phyloP scores from a whole-genome alignment of 2,797 vertebrate genomes.

The Arnoldichthys spilopterus region DNA sequence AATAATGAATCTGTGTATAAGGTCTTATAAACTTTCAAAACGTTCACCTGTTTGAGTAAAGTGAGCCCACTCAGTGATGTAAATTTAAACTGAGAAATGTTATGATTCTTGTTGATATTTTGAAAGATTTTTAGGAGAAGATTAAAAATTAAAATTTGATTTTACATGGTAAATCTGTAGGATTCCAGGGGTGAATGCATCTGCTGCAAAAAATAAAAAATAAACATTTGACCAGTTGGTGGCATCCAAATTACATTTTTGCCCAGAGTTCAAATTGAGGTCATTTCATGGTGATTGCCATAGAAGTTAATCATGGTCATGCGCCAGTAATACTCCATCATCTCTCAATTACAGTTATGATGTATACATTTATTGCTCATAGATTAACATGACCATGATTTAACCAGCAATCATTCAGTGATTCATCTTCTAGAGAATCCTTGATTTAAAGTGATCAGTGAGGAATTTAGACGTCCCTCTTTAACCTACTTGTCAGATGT shows the following conservation, averaged over 20 bases:
- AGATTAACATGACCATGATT: no score
- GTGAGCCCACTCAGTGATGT: no score
- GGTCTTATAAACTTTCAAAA: no score
- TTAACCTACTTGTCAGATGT: slow-evolving; percentile 29
- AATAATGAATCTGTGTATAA: not conserved
- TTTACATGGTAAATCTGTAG: not conserved
- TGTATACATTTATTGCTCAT: no score
- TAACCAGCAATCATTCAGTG: not conserved
- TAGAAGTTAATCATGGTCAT: not conserved
- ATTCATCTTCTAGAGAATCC: slow-evolving; percentile 23
- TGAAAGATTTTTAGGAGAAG: no score
- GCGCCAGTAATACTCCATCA: not conserved
- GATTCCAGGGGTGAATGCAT: not conserved
- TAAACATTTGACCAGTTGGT: slow-evolving; percentile 17
- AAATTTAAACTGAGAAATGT: no score
- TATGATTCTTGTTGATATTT: no score
- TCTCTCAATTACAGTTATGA: not conserved
- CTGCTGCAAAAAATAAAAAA: no score
- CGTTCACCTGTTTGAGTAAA: no score
- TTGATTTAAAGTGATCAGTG: slow-evolving; percentile 39
- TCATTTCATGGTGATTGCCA: not conserved
- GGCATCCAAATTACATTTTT: slow-evolving; percentile 38
- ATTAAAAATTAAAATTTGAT: no score
- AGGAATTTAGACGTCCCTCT: slow-evolving; percentile 45
- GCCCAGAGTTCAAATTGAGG: not conserved